A percentile compares a stretch with the other conserved stretches of the same genome.
phyloP scores from a whole-genome alignment of 2,797 vertebrate species.

The Sus cebifrons region DNA sequence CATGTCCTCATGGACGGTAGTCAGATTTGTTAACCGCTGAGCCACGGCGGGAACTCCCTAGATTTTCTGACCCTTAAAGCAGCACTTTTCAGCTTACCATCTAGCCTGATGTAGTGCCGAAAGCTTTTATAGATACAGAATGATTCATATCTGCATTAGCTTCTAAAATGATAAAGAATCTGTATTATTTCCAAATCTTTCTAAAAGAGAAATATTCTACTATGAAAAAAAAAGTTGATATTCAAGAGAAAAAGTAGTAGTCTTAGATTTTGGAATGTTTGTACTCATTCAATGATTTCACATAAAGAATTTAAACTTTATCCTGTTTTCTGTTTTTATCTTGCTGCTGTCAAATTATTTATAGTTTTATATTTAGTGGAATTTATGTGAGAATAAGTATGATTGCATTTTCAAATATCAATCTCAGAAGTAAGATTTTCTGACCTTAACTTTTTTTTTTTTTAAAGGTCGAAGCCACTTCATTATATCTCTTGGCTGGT shows the following conservation, averaged over 20 bases:
- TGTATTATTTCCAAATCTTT: neutral
- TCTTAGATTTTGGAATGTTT: slow-evolving; percentile 49
- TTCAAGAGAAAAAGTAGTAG: slow-evolving; percentile 31
- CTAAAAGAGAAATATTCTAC: slow-evolving; percentile 50
- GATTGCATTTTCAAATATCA: slow-evolving; percentile 47
- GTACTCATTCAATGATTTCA: slow-evolving; percentile 52
- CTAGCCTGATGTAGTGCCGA: neutral
- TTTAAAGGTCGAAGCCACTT: slow-evolving; percentile 96
- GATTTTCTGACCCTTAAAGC: neutral
- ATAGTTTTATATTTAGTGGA: slow-evolving; percentile 40
- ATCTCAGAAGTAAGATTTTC: slow-evolving; percentile 53
- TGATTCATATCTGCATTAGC: slow-evolving; percentile 31
- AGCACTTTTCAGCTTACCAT: slow-evolving; percentile 31
- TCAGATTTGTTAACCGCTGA: too few species aligned
- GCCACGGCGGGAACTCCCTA: neutral
- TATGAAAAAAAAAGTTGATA: slow-evolving; percentile 18
- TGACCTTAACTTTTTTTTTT: slow-evolving; percentile 77
- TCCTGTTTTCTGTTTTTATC: slow-evolving; percentile 62
- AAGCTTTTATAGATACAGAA: slow-evolving; percentile 47
- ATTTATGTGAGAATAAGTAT: slow-evolving; percentile 57
- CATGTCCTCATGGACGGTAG: too few species aligned
- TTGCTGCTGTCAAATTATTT: slow-evolving; percentile 47
- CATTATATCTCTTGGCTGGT: slow-evolving; percentile 98
- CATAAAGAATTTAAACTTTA: slow-evolving; percentile 32
- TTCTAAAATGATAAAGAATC: slow-evolving; percentile 59